phyloP scores from a whole-genome alignment of 2,113 vertebrate species.

The Rhinoptilus africanus region DNA sequence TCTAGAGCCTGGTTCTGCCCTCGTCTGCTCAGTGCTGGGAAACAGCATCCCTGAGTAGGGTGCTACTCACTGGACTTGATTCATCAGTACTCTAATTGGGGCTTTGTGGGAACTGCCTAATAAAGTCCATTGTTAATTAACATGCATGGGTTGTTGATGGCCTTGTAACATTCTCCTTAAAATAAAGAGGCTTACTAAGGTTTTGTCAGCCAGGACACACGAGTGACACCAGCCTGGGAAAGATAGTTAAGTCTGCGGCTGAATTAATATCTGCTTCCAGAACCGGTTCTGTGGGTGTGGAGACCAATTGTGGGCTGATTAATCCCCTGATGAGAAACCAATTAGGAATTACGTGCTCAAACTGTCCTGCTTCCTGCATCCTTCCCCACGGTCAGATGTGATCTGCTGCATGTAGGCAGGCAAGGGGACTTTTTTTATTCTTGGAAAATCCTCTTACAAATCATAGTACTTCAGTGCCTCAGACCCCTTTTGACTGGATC shows the following conservation, averaged over 20 bases:
- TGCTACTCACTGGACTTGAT: neutral
- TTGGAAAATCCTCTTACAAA: neutral
- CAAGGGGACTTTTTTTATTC: neutral
- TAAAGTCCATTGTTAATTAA: neutral
- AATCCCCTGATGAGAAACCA: slow-evolving; percentile 7
- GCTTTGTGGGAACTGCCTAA: neutral
- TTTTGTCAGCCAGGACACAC: slow-evolving; percentile 12
- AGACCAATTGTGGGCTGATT: neutral
- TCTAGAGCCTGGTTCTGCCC: neutral
- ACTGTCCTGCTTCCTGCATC: slow-evolving; percentile 18
- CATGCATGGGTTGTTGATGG: neutral
- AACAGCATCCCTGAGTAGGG: neutral
- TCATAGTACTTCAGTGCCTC: neutral
- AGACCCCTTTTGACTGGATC: neutral
- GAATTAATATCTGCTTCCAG: neutral
- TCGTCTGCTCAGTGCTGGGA: neutral
- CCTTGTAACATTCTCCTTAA: neutral
- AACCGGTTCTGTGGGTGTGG: slow-evolving; percentile 36
- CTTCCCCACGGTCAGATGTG: neutral
- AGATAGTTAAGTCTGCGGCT: neutral
- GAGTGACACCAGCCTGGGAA: neutral
- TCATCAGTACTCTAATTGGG: neutral
- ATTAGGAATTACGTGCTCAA: slow-evolving; percentile 1
- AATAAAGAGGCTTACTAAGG: slow-evolving; percentile 9
- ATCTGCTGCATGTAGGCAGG: neutral